These are phyloP conservation scores for Lacerta viridis DNA, from an alignment of 2,797 vertebrate species.

Conservation along the genomic window DNA sequence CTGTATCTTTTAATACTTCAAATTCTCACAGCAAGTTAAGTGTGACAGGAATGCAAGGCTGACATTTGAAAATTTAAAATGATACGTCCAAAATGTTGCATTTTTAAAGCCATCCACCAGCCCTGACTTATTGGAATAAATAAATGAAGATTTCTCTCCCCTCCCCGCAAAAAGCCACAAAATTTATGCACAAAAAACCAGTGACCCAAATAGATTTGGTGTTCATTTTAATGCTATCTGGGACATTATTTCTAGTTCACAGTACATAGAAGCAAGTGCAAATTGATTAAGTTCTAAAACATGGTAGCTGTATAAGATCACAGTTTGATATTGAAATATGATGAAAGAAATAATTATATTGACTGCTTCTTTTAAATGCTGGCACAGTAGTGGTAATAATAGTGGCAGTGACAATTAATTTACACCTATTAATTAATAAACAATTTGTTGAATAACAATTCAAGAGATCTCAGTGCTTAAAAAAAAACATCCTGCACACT, in stretches of 20 bases:
- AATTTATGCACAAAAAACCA: not conserved
- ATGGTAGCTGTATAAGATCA: not conserved
- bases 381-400: not conserved
- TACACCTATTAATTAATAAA: slow-evolving; percentile 1
- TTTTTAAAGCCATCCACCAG: not conserved
- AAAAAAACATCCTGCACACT: not conserved
- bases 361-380: not conserved
- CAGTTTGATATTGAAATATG: slow-evolving; percentile 19
- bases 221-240: slow-evolving; percentile 9
- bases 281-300: slow-evolving; percentile 8
- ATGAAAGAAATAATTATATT: not conserved
- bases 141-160: not conserved
- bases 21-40: slow-evolving; percentile 42
- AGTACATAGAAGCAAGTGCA: slow-evolving; percentile 5
- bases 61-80: slow-evolving; percentile 32
- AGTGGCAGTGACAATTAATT: not conserved
- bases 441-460: not conserved
- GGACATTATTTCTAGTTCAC: slow-evolving; percentile 25
- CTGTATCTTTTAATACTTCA: slow-evolving; percentile 36
- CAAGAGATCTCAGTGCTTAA: not conserved
- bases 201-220: slow-evolving; percentile 12
- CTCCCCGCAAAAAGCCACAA: not conserved
- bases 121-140: not conserved
- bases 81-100: not conserved
- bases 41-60: slow-evolving; percentile 6